Base-by-base conservation (phyloP, 2,888 invertebrate genomes). In the Thelaira solivaga region DNA sequence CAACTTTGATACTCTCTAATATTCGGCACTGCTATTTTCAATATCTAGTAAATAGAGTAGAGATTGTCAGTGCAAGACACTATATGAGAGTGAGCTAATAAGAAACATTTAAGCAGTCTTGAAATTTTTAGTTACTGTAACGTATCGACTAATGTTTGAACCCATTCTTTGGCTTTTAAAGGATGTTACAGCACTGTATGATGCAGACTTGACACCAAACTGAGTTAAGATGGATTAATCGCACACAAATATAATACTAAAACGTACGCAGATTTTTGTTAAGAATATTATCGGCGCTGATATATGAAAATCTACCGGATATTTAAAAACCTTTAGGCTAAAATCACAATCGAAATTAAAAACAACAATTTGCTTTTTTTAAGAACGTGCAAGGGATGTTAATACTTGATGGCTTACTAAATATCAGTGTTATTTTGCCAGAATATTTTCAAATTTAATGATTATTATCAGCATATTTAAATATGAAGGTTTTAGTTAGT, bases 381-480 rank as follows among this genome's bases (percentile, higher is more conserved):
- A 29, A 31, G 16, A 57, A 51, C 39, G 61, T 57, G 26, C 26
- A 41, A 39, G 24, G 7, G 57, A 51, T 62, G 64, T 55, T 71
- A 45, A 47, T 72, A 41, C 53, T 62, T 55, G 59, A 5, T 22
- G n/a, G n/a, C n/a, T n/a, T n/a, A 24, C 22, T 10, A 13, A 51
- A 39, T 34, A 62, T 43, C 24, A 51, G 71, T 72, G 29, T 69
- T 69, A 59, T 43, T 74, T 62, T 53, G 45, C 10, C 41, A 43
- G 43, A 36, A 57, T 62, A 45, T 69, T 67, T 49, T 16, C 34
- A 76, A 47, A 69, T 59, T 67, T 76, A 72, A 76, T 68, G 62
- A 77, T 77, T 26, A 55, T 72, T 72, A 77, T 77, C 72, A n/a
- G n/a, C n/a, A 62, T 72, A 77, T 72, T 76, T 77, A 77, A 72